phyloP scores from a whole-genome alignment of 2,797 vertebrate genomes.

The Epinephelus awoara region DNA sequence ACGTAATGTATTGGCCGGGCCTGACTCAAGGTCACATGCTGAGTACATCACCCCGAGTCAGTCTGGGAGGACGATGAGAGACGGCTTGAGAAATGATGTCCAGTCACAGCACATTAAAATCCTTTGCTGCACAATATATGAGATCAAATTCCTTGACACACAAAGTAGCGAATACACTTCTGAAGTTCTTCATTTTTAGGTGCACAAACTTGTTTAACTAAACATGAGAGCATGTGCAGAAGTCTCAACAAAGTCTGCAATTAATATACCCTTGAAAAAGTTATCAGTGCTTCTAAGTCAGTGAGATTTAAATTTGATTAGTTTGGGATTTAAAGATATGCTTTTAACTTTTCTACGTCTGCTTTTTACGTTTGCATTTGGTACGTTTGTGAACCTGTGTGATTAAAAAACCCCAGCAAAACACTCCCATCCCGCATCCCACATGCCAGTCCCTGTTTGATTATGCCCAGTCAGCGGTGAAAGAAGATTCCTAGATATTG shows the following conservation, averaged over 20 bases:
- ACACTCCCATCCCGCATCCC: not conserved
- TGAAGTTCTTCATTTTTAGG: not conserved
- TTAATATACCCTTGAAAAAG: not conserved
- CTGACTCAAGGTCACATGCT: constrained; percentile 71
- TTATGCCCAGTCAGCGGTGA: constrained; percentile 40
- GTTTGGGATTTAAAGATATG: not conserved
- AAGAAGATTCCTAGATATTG: constrained; percentile 51
- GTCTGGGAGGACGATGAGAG: constrained; percentile 26
- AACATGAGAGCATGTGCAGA: not conserved
- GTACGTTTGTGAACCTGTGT: not conserved
- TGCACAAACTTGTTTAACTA: not conserved
- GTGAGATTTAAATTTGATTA: not conserved
- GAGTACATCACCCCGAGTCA: constrained; percentile 48
- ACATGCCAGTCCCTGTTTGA: constrained; percentile 25
- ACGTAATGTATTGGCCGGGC: constrained; percentile 58
- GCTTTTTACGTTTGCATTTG: not conserved
- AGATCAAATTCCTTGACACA: constrained; percentile 19
- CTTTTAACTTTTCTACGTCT: not conserved
- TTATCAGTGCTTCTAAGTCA: not conserved
- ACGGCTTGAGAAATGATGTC: constrained; percentile 42
- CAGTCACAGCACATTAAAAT: constrained; percentile 20
- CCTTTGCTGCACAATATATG: constrained; percentile 3
- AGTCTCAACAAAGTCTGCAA: constrained; percentile 1
- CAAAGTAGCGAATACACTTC: not conserved
- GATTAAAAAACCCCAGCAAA: not conserved